Base-by-base conservation (phyloP, 2,888 invertebrate genomes). In the Leptarthrus brevirostris region DNA sequence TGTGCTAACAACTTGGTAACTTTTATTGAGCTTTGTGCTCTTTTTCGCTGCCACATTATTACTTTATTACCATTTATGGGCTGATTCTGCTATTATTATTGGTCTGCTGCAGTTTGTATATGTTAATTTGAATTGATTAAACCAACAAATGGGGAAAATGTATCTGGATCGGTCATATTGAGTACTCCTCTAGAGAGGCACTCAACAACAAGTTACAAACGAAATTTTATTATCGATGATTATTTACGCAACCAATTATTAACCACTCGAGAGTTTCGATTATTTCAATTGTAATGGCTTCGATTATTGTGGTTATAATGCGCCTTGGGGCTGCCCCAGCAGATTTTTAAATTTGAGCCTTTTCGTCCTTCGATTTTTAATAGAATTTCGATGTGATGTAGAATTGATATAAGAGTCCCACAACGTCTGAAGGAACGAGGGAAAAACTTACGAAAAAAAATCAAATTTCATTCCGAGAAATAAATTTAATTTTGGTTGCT, bases 191-290 rank as follows among this genome's bases (percentile, higher is more conserved):
- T 3, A 36, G 36, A 58, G 58, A 36, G 58, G 36, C 44, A 44
- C 64, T 64, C 64, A 44, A 64, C 64, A 64, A 64, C 64, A 64
- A 64, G 64, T 64, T 64, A 64, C 64, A 64, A 64, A 64, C 24
- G 64, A 44, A 56, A 64, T 47, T 40, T 64, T 64, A 64, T 64
- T 64, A 64, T 58, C 36, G 34, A 36, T 49, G n/a, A 20, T 73
- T 64, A 73, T 73, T 64, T 64, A 73, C 53, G 61, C 61, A 73
- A 64, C 64, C 64, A 73, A 73, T 73, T 73, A 73, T 64, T 73
- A 66, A 66, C 66, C 54, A 66, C 53, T 53, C 61, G 64, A 53
- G 53, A 73, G 40, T 66, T 69, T 44, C 58, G 58, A 72, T 58
- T 36, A 44, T 40, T 58, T 58, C 58, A 34, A 40, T 58, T 58